Percentiles rank a stretch among this genome's conserved stretches.
Evolutionary conservation across 2,113 vertebrate species (phyloP).

Genomic region (Phaethon lepturus): DNA sequence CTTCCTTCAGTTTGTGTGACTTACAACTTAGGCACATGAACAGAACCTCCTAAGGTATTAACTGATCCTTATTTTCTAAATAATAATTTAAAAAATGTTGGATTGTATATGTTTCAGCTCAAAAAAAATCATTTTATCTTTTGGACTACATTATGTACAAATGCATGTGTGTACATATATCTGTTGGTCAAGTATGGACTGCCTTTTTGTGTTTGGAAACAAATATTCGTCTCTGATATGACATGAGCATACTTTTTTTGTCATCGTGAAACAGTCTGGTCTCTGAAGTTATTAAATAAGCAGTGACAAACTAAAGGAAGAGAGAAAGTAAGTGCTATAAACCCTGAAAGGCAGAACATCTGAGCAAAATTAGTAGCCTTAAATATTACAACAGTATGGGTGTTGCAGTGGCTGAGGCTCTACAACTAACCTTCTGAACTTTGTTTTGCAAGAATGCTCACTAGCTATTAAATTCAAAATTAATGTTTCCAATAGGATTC

Average conservation of each 20-base stretch:
- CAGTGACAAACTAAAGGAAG: background rate
- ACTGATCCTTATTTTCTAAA: background rate
- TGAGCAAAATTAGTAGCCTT: background rate
- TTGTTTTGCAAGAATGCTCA: background rate
- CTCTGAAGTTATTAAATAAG: background rate
- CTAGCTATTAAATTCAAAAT: background rate
- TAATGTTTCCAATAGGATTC: background rate
- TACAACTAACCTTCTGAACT: background rate
- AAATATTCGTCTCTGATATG: background rate
- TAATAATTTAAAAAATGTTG: background rate
- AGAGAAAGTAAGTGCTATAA: background rate
- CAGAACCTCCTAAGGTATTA: background rate
- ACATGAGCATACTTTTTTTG: background rate
- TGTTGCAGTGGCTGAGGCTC: background rate
- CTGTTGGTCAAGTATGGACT: background rate
- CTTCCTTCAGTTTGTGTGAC: background rate
- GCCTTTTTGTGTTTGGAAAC: background rate
- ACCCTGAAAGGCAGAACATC: background rate
- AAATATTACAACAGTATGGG: background rate
- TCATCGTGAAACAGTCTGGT: background rate
- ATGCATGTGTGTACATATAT: fast-evolving
- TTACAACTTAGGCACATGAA: background rate
- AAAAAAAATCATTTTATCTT: background rate
- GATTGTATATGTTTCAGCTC: background rate
- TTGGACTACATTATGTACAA: background rate